Conservation (phyloP, 2,113 vertebrate species). For the Candoia aspera region DNA sequence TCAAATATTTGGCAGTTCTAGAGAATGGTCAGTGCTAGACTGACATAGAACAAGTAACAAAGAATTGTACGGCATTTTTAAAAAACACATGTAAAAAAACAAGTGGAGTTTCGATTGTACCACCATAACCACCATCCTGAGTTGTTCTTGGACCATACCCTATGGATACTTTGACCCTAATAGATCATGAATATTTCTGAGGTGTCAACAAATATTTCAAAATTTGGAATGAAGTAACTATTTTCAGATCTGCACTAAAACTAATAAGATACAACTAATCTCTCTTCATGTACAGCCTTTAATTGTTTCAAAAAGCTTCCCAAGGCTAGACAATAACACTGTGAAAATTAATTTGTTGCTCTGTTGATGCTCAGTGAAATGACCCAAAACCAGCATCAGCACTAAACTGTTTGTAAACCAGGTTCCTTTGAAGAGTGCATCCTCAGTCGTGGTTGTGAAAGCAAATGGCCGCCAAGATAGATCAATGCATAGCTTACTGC, state of each 20-base stretch:
- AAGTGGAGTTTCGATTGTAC: neutral
- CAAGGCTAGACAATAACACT: neutral
- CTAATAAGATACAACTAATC: neutral
- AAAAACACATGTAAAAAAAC: neutral
- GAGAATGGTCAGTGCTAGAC: neutral
- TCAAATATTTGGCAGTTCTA: neutral
- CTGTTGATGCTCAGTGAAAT: slow-evolving; percentile 42
- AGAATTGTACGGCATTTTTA: neutral
- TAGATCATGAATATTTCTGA: neutral
- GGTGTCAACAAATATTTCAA: neutral
- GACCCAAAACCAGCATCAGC: slow-evolving; percentile 48
- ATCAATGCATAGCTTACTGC: slow-evolving; percentile 22
- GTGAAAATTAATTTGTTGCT: neutral
- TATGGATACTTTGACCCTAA: neutral
- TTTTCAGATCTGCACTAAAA: neutral
- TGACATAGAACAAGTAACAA: neutral
- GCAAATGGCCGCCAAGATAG: slow-evolving; percentile 40
- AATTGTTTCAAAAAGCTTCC: neutral
- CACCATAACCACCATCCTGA: neutral
- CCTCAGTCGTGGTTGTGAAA: slow-evolving; percentile 55
- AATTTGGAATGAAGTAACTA: neutral
- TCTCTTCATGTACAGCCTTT: neutral
- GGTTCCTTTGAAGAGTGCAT: slow-evolving; percentile 65
- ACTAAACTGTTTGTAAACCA: slow-evolving; percentile 46
- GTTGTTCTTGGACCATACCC: neutral